Base-by-base conservation (phyloP, 2,797 vertebrate genomes). In the Pogoniulus pusillus region DNA sequence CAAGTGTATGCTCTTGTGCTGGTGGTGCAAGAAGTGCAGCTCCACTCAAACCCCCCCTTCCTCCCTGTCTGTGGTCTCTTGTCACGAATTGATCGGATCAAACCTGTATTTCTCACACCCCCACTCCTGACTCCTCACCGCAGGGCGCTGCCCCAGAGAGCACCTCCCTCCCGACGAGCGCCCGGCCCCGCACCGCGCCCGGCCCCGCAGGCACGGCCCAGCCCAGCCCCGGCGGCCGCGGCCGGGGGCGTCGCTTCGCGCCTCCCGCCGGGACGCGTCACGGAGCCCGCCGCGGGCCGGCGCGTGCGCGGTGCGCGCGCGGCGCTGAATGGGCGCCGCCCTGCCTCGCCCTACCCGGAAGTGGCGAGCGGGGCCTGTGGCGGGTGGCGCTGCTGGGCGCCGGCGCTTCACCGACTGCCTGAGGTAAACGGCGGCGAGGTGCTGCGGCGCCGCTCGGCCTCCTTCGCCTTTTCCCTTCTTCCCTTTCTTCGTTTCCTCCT, bases 221-320 rank as follows among this genome's bases (percentile, higher is more conserved):
- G 16, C 7, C 0, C 2, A 29, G 6, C 47, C 0, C 16, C 1
- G 2, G 1, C 24, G 19, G 4, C 23, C 37, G 1, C 39, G 6
- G 3, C 30, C 1, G 4, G 0, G 7, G 10, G 54, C 29, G 2
- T 3, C 1, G 3, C 37, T 27, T 29, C 45, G 30, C 60, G 13
- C n/a, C 22, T 41, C 32, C 20, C 37, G 16, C 47, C 6, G 23
- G 23, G 47, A 24, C 47, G 23, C 47, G 47, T 49, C 23, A 49
- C 47, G 22, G 11, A 13, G 47, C 60, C 45, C 5, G 6, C 16
- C 58, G 29, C 16, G 53, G 27, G 24, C 34, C 15, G 58, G 58
- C 37, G 87, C 90, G 68, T 71, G 92, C 90, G 94, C 66, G 0
- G 10, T 3, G n/a, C 11, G 73, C 16, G 12, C n/a, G 17, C 13